phyloP scores from a whole-genome alignment of 2,888 invertebrate species.

The Apamea epomidion region DNA sequence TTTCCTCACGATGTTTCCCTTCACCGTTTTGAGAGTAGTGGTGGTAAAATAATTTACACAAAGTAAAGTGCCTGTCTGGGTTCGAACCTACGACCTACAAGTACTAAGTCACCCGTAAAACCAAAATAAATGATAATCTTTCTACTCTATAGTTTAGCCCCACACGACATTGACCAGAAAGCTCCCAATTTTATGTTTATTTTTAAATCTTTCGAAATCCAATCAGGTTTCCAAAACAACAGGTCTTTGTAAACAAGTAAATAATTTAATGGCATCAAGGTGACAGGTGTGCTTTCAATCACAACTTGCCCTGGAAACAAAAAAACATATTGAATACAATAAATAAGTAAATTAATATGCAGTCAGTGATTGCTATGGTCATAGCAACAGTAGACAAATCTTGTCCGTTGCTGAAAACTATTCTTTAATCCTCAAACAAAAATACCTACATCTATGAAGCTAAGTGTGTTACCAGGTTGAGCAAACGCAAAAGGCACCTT shows the following conservation, averaged over 20 bases:
- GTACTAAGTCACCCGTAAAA: background rate
- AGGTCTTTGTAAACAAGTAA: constrained; percentile 16
- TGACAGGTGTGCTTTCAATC: constrained; percentile 39
- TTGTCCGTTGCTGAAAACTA: background rate
- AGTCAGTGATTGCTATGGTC: background rate
- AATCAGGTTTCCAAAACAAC: constrained; percentile 41
- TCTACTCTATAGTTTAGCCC: background rate
- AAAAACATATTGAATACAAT: background rate
- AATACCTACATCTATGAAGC: background rate
- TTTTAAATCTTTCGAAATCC: constrained; percentile 31
- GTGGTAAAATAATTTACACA: background rate
- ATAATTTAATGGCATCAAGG: constrained; percentile 44
- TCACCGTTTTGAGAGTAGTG: background rate
- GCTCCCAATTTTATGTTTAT: background rate
- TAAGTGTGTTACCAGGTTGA: background rate
- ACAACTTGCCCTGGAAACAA: constrained; percentile 25
- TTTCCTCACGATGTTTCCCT: background rate
- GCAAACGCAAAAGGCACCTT: background rate
- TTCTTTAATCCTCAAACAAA: background rate
- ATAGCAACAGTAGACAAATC: background rate
- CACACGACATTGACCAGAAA: constrained; percentile 35
- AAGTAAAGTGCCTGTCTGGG: background rate
- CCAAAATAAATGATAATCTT: background rate
- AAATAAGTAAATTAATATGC: background rate
- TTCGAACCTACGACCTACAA: background rate